These are phyloP conservation scores for Teleopsis dalmanni DNA, from an alignment of 1,140 invertebrate genomes.

Conservation along the genomic window DNA sequence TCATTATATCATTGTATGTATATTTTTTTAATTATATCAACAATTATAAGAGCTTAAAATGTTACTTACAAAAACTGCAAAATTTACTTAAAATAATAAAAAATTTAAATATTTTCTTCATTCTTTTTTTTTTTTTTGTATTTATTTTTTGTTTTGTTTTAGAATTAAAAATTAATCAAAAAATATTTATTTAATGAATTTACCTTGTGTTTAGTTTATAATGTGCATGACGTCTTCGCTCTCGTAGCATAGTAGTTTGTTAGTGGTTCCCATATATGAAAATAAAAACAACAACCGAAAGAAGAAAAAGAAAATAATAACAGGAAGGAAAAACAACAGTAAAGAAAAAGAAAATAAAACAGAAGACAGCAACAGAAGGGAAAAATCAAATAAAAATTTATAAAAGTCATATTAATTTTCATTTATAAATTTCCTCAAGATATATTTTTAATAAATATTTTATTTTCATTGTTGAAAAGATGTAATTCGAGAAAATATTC, in stretches of 20 bases:
- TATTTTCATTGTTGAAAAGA: no score
- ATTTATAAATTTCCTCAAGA: no score
- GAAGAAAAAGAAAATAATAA: constrained; percentile 25
- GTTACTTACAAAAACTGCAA: neutral
- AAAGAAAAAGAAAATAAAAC: constrained; percentile 1
- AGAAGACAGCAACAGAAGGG: no score
- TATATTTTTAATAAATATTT: no score
- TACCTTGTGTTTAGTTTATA: constrained; percentile 44
- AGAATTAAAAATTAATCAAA: neutral
- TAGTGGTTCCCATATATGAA: constrained; percentile 41
- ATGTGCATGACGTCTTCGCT: constrained; percentile 45
- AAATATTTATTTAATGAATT: constrained; percentile 8
- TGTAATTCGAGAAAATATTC: no score
- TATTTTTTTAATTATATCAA: no score
- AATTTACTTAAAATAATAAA: neutral
- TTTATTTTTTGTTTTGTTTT: neutral
- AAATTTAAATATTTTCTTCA: neutral
- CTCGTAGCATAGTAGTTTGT: constrained; percentile 40
- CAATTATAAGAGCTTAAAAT: no score
- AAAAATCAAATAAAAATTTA: no score
- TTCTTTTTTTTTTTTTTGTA: neutral
- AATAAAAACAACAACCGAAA: constrained; percentile 37
- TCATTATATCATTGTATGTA: no score
- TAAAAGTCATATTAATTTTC: no score
- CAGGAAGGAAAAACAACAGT: constrained; percentile 4